phyloP scores from a whole-genome alignment of 2,113 vertebrate genomes.

The Rhipidura dahli region DNA sequence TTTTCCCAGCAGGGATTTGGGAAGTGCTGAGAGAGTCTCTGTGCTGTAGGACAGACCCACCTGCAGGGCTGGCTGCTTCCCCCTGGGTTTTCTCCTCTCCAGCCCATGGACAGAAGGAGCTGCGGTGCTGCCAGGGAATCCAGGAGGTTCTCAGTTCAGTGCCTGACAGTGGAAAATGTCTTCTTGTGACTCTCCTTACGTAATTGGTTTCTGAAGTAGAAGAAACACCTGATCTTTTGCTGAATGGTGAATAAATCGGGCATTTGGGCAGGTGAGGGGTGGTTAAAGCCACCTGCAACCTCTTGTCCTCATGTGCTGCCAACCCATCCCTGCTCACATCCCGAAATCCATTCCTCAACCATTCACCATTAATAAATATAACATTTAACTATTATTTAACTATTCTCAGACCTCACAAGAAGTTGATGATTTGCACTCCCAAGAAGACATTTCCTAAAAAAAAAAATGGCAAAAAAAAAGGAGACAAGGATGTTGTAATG shows the following conservation, averaged over 20 bases:
- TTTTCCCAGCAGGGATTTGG: not conserved
- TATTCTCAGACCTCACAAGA: not conserved
- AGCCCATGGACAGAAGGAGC: not conserved
- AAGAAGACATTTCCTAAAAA: not conserved
- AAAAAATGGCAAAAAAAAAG: not conserved
- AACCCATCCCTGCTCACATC: not conserved
- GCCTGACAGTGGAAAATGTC: not conserved
- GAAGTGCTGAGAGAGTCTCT: not conserved
- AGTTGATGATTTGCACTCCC: not conserved
- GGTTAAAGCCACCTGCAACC: not conserved
- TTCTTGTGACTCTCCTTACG: not conserved
- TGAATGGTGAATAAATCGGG: not conserved
- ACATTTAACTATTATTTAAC: not conserved
- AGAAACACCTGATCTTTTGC: not conserved
- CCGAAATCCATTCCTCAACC: not conserved
- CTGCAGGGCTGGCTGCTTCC: not conserved
- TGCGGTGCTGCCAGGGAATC: not conserved
- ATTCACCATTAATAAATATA: not conserved
- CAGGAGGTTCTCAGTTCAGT: not conserved
- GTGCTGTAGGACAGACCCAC: not conserved
- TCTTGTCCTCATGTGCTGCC: not conserved
- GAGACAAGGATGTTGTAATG: not conserved
- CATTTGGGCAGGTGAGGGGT: not conserved
- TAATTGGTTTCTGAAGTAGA: not conserved
- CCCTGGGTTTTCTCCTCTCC: not conserved